Percentiles rank a stretch among this genome's conserved stretches.
phyloP scores from a whole-genome alignment of 2,888 invertebrate species.

The Gari tellinella region DNA sequence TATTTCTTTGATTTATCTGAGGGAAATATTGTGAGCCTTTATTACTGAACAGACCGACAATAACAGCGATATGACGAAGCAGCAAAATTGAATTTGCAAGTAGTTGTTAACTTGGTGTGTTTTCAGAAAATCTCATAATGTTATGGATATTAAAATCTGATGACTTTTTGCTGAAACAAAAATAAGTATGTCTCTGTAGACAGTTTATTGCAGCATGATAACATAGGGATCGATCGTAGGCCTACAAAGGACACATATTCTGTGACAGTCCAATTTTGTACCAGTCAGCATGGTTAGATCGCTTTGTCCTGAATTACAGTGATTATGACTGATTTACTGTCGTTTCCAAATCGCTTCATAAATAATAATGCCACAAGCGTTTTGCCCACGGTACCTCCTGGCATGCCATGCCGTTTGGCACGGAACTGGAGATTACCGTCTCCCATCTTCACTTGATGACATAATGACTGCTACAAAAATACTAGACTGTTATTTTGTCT shows the following conservation, averaged over 20 bases:
- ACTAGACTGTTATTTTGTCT: constrained; percentile 45
- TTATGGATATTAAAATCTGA: too few relatives aligned
- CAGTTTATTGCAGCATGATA: too few relatives aligned
- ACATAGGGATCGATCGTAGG: too few relatives aligned
- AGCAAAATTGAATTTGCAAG: too few relatives aligned
- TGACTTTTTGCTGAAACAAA: too few relatives aligned
- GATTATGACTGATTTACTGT: constrained; percentile 33
- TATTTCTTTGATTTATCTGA: too few relatives aligned
- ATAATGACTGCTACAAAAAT: constrained; percentile 38
- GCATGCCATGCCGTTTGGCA: neutral
- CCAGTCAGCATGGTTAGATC: neutral
- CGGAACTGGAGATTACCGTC: constrained; percentile 14
- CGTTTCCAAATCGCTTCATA: neutral
- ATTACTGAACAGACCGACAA: too few relatives aligned
- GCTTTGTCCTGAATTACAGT: constrained; percentile 13
- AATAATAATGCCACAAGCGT: neutral
- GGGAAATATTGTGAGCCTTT: too few relatives aligned
- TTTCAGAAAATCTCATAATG: too few relatives aligned
- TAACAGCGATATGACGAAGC: too few relatives aligned
- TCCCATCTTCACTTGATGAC: constrained; percentile 20
- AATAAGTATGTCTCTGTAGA: too few relatives aligned
- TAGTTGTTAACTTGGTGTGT: too few relatives aligned
- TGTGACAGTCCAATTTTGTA: constrained; percentile 8
- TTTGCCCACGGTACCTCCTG: neutral
- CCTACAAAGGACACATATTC: neutral